Conservation (phyloP, 23 tunicate species). For the Diplosoma virens region DNA sequence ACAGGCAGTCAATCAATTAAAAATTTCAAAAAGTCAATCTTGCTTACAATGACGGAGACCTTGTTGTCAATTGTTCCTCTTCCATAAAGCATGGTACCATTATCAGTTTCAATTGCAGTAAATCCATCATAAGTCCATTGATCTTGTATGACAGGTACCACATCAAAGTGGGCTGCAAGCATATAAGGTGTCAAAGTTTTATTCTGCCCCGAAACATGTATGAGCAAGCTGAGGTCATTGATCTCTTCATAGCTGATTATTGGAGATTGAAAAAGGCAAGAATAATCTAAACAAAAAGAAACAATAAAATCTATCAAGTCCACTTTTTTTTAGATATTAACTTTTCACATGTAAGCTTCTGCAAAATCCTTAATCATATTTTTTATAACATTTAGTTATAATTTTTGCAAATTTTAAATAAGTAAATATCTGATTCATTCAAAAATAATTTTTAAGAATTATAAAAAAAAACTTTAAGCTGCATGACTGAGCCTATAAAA, state of each 20-base stretch:
- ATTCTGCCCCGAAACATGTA: conserved; percentile 55
- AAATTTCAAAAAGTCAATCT: not conserved
- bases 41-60: conserved; percentile 52
- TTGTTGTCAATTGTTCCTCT: conserved; percentile 84
- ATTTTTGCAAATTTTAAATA: too few species aligned
- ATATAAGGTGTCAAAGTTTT: conserved; percentile 45
- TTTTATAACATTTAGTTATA: too few species aligned
- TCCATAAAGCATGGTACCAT: conserved; percentile 54
- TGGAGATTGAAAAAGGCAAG: conserved; percentile 45
- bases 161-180: conserved; percentile 69
- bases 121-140: conserved; percentile 72
- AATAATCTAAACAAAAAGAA: conserved; percentile 38
- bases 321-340: too few species aligned
- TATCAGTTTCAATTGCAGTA: conserved; percentile 39
- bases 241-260: conserved; percentile 44
- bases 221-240: conserved; percentile 63
- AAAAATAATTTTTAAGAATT: too few species aligned
- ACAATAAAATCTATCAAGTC: too few species aligned
- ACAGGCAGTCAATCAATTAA: too few species aligned
- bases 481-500: too few species aligned
- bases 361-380: too few species aligned
- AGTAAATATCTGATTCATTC: too few species aligned
- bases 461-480: too few species aligned
- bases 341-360: too few species aligned
- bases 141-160: conserved; percentile 70